Percentiles rank a stretch among this genome's conserved stretches.
These are phyloP conservation scores for Xylocopa sonorina DNA, from an alignment of 1,140 invertebrate species.

Conservation along the genomic window DNA sequence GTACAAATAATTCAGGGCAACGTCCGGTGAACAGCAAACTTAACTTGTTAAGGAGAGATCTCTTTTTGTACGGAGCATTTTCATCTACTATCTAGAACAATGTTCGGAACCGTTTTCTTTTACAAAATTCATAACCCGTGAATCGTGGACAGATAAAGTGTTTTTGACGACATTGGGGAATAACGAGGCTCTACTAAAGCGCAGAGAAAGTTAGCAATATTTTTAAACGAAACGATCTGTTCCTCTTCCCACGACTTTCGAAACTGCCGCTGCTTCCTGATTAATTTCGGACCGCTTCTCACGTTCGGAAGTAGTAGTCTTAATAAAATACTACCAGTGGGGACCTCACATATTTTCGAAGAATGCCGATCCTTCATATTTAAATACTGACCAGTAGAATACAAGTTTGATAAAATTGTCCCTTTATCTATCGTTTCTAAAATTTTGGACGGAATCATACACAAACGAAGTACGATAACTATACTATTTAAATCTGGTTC, in stretches of 20 bases:
- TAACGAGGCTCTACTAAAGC: slow-evolving; percentile 13
- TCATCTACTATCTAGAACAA: neutral
- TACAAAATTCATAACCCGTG: neutral
- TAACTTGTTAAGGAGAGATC: neutral
- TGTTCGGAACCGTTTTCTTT: neutral
- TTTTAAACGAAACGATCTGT: slow-evolving; percentile 36
- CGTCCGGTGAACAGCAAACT: neutral
- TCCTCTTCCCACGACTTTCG: slow-evolving; percentile 43
- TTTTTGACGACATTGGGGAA: neutral
- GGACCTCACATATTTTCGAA: too few species aligned
- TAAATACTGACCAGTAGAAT: too few species aligned
- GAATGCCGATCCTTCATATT: too few species aligned
- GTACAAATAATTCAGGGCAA: neutral
- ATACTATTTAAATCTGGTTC: too few species aligned
- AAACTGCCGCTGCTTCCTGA: slow-evolving; percentile 26
- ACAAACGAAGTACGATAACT: too few species aligned
- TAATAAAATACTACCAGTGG: neutral
- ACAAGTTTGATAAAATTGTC: neutral
- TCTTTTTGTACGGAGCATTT: neutral
- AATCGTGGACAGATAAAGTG: neutral
- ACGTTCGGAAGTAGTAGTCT: neutral
- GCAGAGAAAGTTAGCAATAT: slow-evolving; percentile 47
- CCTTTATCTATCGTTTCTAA: neutral
- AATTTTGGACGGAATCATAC: neutral
- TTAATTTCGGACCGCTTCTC: slow-evolving; percentile 24